These are phyloP conservation scores for Dusona sp. DNA, from an alignment of 2,888 invertebrate genomes.

Conservation along the genomic window DNA sequence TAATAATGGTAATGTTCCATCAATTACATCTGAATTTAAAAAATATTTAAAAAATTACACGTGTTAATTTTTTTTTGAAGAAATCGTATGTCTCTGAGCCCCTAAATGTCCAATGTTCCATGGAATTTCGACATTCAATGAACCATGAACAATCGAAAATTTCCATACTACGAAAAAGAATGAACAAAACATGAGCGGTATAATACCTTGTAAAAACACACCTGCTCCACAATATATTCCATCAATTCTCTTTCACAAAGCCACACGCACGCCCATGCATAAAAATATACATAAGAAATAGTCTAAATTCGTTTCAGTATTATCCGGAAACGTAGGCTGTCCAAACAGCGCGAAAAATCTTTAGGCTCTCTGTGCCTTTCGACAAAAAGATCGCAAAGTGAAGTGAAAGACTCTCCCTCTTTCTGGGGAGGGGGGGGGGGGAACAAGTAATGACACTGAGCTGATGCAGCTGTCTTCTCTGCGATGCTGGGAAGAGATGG, in stretches of 20 bases:
- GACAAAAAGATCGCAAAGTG: conserved; percentile 62
- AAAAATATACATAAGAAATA: conserved; percentile 10
- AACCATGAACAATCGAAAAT: background rate
- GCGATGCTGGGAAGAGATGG: conserved; percentile 17
- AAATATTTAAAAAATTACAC: background rate
- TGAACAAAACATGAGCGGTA: conserved; percentile 39
- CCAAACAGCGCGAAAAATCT: conserved; percentile 65
- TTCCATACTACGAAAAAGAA: background rate
- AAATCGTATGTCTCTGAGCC: background rate
- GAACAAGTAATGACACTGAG: conserved; percentile 51
- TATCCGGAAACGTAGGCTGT: conserved; percentile 68
- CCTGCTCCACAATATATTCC: conserved; percentile 46
- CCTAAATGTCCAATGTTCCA: background rate
- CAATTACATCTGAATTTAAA: background rate
- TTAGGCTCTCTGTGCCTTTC: background rate
- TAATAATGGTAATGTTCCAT: too few species aligned
- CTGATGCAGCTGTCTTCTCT: conserved; percentile 57
- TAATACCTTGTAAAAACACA: conserved; percentile 56
- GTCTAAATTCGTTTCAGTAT: conserved; percentile 54
- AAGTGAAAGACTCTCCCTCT: conserved; percentile 56
- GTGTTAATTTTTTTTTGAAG: background rate
- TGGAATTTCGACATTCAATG: background rate
- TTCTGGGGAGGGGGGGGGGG: conserved; percentile 7
- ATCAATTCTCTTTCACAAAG: background rate
- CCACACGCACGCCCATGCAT: background rate